A percentile compares a stretch with the other conserved stretches of the same genome.
phyloP scores from a whole-genome alignment of 2,113 vertebrate genomes.

The Hemicordylus capensis region DNA sequence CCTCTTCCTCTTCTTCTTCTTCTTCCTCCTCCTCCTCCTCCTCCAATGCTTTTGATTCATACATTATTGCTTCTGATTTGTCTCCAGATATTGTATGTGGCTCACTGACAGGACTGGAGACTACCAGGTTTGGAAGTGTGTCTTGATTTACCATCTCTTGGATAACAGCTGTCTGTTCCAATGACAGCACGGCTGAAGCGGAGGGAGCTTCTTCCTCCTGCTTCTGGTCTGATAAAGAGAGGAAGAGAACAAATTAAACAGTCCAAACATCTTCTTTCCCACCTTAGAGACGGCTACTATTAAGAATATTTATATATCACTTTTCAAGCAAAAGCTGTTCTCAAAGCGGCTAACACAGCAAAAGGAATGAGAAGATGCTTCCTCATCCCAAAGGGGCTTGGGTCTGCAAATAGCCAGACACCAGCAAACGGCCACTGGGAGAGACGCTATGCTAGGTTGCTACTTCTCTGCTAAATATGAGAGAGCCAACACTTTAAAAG shows the following conservation, averaged over 20 bases:
- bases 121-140: slow-evolving; percentile 61
- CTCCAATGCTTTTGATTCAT: slow-evolving; percentile 64
- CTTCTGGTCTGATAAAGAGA: slow-evolving; percentile 76
- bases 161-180: slow-evolving; percentile 76
- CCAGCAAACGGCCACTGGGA: too few species aligned
- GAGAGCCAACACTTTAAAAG: too few species aligned
- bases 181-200: slow-evolving; percentile 66
- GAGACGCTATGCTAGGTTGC: too few species aligned
- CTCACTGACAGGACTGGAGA: slow-evolving; percentile 60
- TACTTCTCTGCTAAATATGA: too few species aligned
- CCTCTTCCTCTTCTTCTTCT: background rate
- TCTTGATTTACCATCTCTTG: slow-evolving; percentile 73
- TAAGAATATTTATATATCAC: too few species aligned
- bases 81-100: slow-evolving; percentile 67
- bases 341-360: too few species aligned
- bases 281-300: too few species aligned
- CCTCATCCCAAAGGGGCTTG: too few species aligned
- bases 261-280: background rate
- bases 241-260: slow-evolving; percentile 21
- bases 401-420: too few species aligned
- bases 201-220: slow-evolving; percentile 73
- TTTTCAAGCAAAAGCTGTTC: too few species aligned
- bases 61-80: slow-evolving; percentile 63
- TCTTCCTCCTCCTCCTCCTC: slow-evolving; percentile 55
- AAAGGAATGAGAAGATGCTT: too few species aligned